A percentile compares a stretch with the other conserved stretches of the same genome.
phyloP scores from a whole-genome alignment of 2,113 vertebrate genomes.

The Abramis brama region DNA sequence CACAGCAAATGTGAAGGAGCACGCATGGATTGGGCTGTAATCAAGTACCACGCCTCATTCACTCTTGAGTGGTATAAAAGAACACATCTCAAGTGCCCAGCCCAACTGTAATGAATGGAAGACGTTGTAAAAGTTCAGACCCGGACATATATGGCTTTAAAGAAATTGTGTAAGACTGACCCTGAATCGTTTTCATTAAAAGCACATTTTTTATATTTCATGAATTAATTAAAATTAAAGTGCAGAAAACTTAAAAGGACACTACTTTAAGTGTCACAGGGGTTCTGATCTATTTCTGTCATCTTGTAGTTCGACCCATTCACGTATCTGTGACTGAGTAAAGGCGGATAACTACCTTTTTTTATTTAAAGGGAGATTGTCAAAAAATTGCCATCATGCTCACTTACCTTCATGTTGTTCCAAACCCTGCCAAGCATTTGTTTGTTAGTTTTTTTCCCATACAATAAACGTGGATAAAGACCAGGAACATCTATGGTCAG shows the following conservation, averaged over 20 bases:
- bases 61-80: not conserved
- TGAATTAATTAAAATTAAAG: not conserved
- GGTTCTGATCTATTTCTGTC: not conserved
- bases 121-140: not conserved
- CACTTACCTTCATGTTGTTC: not conserved
- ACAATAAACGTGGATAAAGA: not conserved
- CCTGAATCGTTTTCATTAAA: constrained; percentile 2
- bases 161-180: not conserved
- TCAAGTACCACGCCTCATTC: constrained; percentile 45
- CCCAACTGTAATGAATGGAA: not conserved
- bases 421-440: not conserved
- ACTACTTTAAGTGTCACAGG: not conserved
- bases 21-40: constrained; percentile 46
- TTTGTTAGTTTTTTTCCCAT: too few species aligned
- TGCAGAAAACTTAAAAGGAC: not conserved
- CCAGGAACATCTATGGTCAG: not conserved
- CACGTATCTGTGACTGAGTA: not conserved
- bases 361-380: too few species aligned
- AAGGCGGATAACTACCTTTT: not conserved
- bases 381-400: too few species aligned
- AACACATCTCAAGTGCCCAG: constrained; percentile 18
- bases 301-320: not conserved
- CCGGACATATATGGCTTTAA: not conserved
- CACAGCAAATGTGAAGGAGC: constrained; percentile 57
- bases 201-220: not conserved